Base-by-base conservation (phyloP, 1,140 invertebrate genomes). In the Odontomachus brunneus region DNA sequence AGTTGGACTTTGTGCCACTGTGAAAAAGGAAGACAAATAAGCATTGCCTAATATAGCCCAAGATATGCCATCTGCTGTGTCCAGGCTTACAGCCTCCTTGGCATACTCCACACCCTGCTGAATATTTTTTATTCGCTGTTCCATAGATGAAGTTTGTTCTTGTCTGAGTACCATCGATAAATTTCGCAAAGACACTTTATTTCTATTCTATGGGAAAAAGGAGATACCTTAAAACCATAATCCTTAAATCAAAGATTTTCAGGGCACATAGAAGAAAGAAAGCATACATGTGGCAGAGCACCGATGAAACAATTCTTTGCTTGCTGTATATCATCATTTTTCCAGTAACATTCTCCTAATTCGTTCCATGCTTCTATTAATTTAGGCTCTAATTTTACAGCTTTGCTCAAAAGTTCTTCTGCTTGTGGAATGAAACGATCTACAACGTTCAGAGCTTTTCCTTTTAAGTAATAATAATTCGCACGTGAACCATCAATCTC, bases 311-410 rank as follows among this genome's bases (percentile, higher is more conserved):
- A 98, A 90, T 97, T 97, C 90, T 97, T 97, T 1, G 98, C 97
- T 86, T 97, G 96, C 87, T 96, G 94, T 29, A 98, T 94, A 91
- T 98, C 97, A 89, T 96, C 95, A 92, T 97, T 97, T 92, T 98
- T 98, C 96, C 97, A 98, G 92, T 97, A 98, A 92, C 97, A 97
- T 92, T 98, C 97, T 7, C 98, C 98, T 12, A 99, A 94, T 91
- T 98, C 96, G 91, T 98, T 98, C 98, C 98, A 98, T 5, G 97
- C 97, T 80, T 97, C 96, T 0, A 97, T 95, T 73, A 97, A 94
- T 85, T 96, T 97, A 15, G 97, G 97, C 91, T 98, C 96, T 19
- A 98, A 93, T 94, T 98, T 98, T 0, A 98, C 96, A 62, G 97
- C 96, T 94, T 97, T 97, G 38, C 97, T 97, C 24, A 98, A 93